Evolutionary conservation across 2,797 vertebrate species (phyloP).

Genomic region (Synanceia verrucosa): DNA sequence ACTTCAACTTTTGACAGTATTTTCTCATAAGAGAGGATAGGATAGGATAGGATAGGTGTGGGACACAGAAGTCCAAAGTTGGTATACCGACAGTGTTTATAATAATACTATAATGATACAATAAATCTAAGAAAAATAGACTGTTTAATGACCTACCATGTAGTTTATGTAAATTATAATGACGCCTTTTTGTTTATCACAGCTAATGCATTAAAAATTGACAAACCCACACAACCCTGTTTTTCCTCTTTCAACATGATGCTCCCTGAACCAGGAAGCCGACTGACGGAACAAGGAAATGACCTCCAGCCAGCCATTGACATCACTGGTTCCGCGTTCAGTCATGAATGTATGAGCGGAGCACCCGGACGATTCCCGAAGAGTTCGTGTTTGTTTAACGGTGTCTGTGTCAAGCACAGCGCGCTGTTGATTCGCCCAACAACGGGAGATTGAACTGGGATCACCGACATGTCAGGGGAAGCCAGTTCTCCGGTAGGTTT

Average conservation of each 20-base stretch:
- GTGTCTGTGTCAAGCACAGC: background rate
- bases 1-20: background rate
- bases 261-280: background rate
- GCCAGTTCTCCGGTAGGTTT: constrained; percentile 54
- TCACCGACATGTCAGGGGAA: constrained; percentile 62
- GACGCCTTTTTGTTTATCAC: no score
- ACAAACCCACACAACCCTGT: no score
- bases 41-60: background rate
- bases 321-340: constrained; percentile 32
- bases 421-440: background rate
- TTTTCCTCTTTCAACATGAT: background rate
- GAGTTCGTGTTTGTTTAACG: background rate
- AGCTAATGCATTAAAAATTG: no score
- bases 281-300: constrained; percentile 58
- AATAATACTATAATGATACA: background rate
- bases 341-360: constrained; percentile 2
- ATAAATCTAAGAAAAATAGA: background rate
- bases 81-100: background rate
- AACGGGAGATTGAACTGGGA: background rate
- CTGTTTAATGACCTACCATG: background rate
- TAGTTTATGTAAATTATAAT: no score
- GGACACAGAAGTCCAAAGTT: background rate
- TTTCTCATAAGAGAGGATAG: background rate
- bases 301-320: constrained; percentile 53
- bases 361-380: background rate